Conservation (phyloP, 2,888 invertebrate genomes). For the Caenorhabditis afra region DNA sequence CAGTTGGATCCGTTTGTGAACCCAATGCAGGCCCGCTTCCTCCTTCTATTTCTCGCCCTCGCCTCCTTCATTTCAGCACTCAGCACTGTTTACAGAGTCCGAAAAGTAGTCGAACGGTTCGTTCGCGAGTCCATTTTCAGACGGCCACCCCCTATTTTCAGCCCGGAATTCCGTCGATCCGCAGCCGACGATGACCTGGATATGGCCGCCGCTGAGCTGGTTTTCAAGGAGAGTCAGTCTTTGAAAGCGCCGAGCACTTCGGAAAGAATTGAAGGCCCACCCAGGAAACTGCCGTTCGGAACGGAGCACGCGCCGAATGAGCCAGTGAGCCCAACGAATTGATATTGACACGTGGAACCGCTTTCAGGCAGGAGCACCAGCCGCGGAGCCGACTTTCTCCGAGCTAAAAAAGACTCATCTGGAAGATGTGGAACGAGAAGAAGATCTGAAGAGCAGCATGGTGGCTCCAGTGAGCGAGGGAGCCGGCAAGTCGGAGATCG, state of each 20-base stretch:
- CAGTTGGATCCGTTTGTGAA: neutral
- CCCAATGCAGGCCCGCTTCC: neutral
- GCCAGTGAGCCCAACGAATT: neutral
- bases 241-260: conserved; percentile 23
- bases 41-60: conserved; percentile 3
- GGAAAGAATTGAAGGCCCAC: conserved; percentile 31
- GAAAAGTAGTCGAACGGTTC: conserved; percentile 25
- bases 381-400: conserved; percentile 43
- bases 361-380: conserved; percentile 35
- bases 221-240: conserved; percentile 48
- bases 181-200: conserved; percentile 51
- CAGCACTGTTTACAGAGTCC: conserved; percentile 23
- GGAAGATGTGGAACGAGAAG: conserved; percentile 28
- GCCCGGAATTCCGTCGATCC: conserved; percentile 27
- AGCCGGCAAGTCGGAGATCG: conserved; percentile 4
- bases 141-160: conserved; percentile 2
- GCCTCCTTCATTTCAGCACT: neutral
- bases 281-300: conserved; percentile 42
- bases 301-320: conserved; percentile 30
- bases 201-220: conserved; percentile 53
- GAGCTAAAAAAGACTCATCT: conserved; percentile 28
- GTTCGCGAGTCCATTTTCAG: no score
- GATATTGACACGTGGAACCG: no score
- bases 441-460: conserved; percentile 47
- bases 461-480: conserved; percentile 17